Conservation (phyloP, 2,888 invertebrate species). For the Boloria selene region DNA sequence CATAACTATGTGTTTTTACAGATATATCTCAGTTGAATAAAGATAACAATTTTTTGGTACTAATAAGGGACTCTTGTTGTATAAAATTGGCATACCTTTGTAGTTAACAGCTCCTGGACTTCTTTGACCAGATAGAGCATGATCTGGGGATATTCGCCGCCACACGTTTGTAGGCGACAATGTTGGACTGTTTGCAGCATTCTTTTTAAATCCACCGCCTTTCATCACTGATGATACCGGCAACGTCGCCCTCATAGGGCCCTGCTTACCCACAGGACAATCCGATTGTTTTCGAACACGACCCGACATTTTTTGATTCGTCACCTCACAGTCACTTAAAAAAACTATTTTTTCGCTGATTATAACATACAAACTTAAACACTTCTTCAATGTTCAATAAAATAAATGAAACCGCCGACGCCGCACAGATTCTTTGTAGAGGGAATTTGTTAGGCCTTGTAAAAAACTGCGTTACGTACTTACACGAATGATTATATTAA, state of each 20-base stretch:
- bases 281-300: constrained; percentile 87
- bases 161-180: constrained; percentile 86
- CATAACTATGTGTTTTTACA: too few species aligned
- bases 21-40: too few species aligned
- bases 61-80: too few species aligned
- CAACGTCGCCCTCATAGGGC: constrained; percentile 89
- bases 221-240: constrained; percentile 88
- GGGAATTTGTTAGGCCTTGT: constrained; percentile 59
- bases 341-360: constrained; percentile 51
- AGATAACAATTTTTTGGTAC: neutral
- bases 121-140: constrained; percentile 86
- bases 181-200: constrained; percentile 84
- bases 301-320: constrained; percentile 77
- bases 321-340: constrained; percentile 47
- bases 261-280: constrained; percentile 82
- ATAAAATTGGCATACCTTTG: constrained; percentile 80
- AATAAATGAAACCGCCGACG: constrained; percentile 67
- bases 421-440: constrained; percentile 74
- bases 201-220: constrained; percentile 83
- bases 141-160: constrained; percentile 87
- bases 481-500: constrained; percentile 46
- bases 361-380: constrained; percentile 49
- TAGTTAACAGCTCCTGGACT: constrained; percentile 88
- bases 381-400: constrained; percentile 54
- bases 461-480: constrained; percentile 46